These are phyloP conservation scores for Sminthurinus signatus DNA, from an alignment of 1,140 invertebrate species.

Conservation along the genomic window DNA sequence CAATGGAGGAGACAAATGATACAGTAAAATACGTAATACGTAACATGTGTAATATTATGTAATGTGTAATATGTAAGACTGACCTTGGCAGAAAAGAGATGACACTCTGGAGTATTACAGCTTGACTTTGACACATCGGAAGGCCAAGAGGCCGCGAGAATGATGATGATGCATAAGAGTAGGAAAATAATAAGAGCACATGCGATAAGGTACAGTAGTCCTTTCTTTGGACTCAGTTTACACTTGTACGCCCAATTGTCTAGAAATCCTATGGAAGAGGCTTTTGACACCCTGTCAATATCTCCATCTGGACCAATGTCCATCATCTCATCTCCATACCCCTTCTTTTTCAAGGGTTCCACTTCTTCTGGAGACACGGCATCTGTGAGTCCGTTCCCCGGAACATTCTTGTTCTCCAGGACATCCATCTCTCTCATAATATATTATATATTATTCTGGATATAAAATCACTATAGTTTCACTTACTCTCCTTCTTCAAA, in stretches of 20 bases:
- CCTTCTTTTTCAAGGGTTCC: slow-evolving; percentile 27
- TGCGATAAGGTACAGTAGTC: slow-evolving; percentile 41
- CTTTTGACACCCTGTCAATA: neutral
- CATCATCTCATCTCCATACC: slow-evolving; percentile 9
- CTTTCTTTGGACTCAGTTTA: slow-evolving; percentile 43
- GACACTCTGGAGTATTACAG: slow-evolving; percentile 29
- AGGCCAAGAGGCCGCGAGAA: slow-evolving; percentile 45
- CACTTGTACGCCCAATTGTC: slow-evolving; percentile 30
- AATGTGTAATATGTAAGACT: neutral
- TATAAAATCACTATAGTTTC: too few relatives aligned
- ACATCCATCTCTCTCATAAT: slow-evolving; percentile 14
- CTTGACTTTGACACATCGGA: slow-evolving; percentile 18
- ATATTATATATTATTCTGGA: too few relatives aligned
- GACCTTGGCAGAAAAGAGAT: slow-evolving; percentile 31
- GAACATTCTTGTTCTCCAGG: slow-evolving; percentile 30
- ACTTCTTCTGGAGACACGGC: slow-evolving; percentile 22
- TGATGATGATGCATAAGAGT: slow-evolving; percentile 44
- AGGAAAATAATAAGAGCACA: slow-evolving; percentile 42
- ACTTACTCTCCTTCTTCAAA: too few relatives aligned
- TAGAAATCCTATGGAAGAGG: slow-evolving; percentile 4
- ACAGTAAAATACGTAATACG: too few relatives aligned
- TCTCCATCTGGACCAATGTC: slow-evolving; percentile 18
- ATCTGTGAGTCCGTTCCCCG: slow-evolving; percentile 36
- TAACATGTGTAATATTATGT: too few relatives aligned
- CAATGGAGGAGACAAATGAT: too few relatives aligned